Conservation (phyloP, 92 coral and sea anemone species). For the Bergia sp. region DNA sequence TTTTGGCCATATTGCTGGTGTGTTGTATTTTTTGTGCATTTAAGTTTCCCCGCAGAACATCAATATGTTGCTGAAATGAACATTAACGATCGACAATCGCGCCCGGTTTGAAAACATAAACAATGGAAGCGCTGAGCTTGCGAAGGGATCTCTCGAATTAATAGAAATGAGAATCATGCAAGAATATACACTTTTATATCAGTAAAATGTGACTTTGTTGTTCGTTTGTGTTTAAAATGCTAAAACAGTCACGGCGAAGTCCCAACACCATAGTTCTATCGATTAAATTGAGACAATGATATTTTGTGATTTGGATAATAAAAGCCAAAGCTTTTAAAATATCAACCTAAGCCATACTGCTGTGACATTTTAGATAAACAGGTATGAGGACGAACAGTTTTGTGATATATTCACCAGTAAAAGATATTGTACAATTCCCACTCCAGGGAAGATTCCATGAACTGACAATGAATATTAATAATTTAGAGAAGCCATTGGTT, state of each 20-base stretch:
- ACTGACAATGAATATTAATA: conserved; percentile 29
- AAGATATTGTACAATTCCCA: background rate
- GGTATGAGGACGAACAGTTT: background rate
- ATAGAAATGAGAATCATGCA: background rate
- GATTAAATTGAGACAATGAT: background rate
- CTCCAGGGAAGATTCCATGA: background rate
- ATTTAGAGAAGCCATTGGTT: background rate
- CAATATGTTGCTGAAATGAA: conserved; percentile 14
- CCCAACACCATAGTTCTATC: background rate
- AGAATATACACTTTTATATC: background rate
- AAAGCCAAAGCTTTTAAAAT: background rate
- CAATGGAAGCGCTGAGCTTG: background rate
- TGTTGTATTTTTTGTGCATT: background rate
- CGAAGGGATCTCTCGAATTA: background rate
- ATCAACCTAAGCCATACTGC: background rate
- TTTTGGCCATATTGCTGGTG: background rate
- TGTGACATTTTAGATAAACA: background rate
- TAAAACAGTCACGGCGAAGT: too few relatives aligned
- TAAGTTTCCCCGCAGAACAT: conserved; percentile 6
- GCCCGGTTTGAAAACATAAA: conserved; percentile 46
- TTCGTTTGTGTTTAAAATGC: background rate
- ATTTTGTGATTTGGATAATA: background rate
- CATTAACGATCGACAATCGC: conserved; percentile 30
- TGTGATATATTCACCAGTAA: background rate
- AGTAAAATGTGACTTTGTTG: background rate